Evolutionary conservation across 2,113 vertebrate genomes (phyloP).

Genomic region (Alectura lathami): DNA sequence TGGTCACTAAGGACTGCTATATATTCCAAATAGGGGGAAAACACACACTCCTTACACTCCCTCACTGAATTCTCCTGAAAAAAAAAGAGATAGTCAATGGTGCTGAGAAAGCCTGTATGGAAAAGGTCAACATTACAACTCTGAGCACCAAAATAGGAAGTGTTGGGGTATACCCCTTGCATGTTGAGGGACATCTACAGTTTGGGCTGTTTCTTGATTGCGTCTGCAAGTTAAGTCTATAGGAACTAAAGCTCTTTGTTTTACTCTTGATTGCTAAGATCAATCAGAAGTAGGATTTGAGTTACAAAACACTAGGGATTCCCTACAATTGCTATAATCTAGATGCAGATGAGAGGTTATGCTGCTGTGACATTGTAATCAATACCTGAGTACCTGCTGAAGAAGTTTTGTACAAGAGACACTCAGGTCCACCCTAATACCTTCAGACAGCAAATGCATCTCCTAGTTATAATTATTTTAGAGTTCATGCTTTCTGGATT

Average conservation of each 20-base stretch:
- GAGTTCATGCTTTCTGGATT: neutral
- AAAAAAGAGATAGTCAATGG: no score
- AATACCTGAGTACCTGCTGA: neutral
- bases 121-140: no score
- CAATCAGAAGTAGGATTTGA: neutral
- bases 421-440: neutral
- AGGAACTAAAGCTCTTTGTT: neutral
- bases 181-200: neutral
- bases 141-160: neutral
- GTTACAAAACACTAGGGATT: neutral
- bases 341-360: neutral
- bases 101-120: no score
- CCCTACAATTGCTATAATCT: neutral
- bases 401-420: neutral
- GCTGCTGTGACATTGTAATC: neutral
- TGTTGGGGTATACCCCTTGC: neutral
- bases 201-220: neutral
- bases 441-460: neutral
- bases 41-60: no score
- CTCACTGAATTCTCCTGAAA: neutral
- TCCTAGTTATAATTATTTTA: neutral
- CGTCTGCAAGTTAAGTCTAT: neutral
- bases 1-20: neutral
- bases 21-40: neutral
- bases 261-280: neutral